Evolutionary conservation across 2,888 invertebrate species (phyloP), one percentile per base, ranked within the genome.

Genomic region (Cryptus armator): DNA sequence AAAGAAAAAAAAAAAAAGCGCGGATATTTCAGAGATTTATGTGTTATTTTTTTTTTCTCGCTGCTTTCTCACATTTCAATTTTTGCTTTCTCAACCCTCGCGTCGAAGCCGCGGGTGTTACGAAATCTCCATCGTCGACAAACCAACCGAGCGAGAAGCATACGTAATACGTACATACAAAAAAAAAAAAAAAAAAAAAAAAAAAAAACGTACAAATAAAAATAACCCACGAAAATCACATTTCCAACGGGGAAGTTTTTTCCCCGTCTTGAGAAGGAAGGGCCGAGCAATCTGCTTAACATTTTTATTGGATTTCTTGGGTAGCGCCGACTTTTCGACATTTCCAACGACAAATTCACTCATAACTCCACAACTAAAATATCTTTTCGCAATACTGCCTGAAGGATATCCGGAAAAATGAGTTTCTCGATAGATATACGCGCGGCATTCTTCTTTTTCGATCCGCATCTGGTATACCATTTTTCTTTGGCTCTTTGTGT

Each of bases 291-390:
- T 16, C 83, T 76, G 75, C n/a, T 84, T 80, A 81, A 43, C 84
- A 84, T 84, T 84, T 84, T 84, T 84, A 84, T 84, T 71, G 71
- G 68, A 62, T 75, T 68, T 81, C 75, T n/a, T 53, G 51, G 12
- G 19, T 37, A 5, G 37, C 37, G 37, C 37, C 66, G 53, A 14
- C 51, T 64, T 67, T 76, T 53, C 67, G 19, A 43, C 53, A 56
- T 76, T 76, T 53, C 37, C 14, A 32, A 51, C 29, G 59, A 81
- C 81, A 75, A 75, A 81, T 75, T 74, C 48, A n/a, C 59, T 75
- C 59, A 56, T 68, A 74, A 51, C 16, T 68, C 37, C 24, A n/a
- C 29, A 59, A 19, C 66, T 16, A 62, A 59, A 51, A 48, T 70
- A 9, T 29, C 24, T 44, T n/a, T 62, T n/a, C 9, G 29, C 62